Base-by-base conservation (phyloP, 2,888 invertebrate genomes). In the Neocrepidodera transversa region DNA sequence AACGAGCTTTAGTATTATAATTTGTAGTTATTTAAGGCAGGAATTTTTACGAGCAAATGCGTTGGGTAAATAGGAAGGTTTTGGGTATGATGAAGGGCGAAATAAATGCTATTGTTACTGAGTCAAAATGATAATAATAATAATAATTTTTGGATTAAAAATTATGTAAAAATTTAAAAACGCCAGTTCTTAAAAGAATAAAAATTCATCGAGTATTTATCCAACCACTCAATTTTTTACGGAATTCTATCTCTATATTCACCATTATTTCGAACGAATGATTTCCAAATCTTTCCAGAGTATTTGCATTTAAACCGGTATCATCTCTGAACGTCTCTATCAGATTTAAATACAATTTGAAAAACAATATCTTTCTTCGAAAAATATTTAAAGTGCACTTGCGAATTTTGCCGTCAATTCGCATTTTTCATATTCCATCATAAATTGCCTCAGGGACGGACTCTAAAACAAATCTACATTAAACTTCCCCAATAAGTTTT, bases 291-390 rank as follows among this genome's bases (percentile, higher is more conserved):
- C 40, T 42, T 42, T 4, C 13, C 38, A 2, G 17, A 13, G 26
- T 54, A 54, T 54, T 54, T 47, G 54, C 54, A 54, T 54, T 54
- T 54, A 54, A 54, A 54, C 35, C 20, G 26, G 45, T 16, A 45
- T 54, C 35, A 38, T 54, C 35, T 36, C 36, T 36, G 7, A 42
- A 42, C 38, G 38, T 8, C 23, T 45, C 54, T 45, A 45, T 45
- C 45, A 43, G 38, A 54, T 54, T 47, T 45, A 45, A 54, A 54
- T 54, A 54, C 35, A 26, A 54, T 54, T 54, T 47, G 23, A 26
- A 47, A 47, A 54, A 54, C 54, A 54, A 47, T 54, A 54, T 54
- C 54, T n/a, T n/a, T n/a, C n/a, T 43, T 45, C 20, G 47, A 13
- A 54, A 45, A 54, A 47, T 49, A 14, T 49, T 32, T 32, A 49